phyloP scores from a whole-genome alignment of 1,140 invertebrate genomes.

The Drosophila quadrilineata region DNA sequence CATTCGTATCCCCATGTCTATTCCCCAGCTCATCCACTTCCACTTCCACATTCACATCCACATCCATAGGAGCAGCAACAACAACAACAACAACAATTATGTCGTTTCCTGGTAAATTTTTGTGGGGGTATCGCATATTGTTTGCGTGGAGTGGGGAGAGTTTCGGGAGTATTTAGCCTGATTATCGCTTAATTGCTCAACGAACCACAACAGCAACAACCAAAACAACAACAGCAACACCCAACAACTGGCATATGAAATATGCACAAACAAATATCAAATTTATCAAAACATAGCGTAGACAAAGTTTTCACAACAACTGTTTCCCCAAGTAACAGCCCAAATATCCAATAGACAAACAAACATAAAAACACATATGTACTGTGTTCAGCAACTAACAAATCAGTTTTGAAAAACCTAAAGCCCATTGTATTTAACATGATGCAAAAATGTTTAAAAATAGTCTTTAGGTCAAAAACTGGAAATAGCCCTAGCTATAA shows the following conservation, averaged over 20 bases:
- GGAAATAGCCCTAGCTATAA: too few relatives aligned
- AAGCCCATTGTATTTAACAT: too few relatives aligned
- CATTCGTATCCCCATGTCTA: not conserved
- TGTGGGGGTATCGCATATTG: conserved; percentile 20
- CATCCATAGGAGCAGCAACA: conserved; percentile 6
- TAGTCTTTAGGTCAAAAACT: too few relatives aligned
- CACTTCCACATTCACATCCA: not conserved
- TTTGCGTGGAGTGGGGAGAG: not conserved
- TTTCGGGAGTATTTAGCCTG: conserved; percentile 53
- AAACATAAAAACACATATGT: too few relatives aligned
- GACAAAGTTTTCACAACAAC: conserved; percentile 30
- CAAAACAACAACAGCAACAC: conserved; percentile 19
- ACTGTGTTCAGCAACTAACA: too few relatives aligned
- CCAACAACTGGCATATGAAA: conserved; percentile 7
- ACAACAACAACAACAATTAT: conserved; percentile 37
- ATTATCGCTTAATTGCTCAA: conserved; percentile 74
- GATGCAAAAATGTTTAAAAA: too few relatives aligned
- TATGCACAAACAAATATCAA: conserved; percentile 31
- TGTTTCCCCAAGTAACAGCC: too few relatives aligned
- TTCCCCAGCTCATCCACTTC: too few relatives aligned
- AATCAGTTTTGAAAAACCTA: too few relatives aligned
- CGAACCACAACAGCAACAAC: conserved; percentile 39
- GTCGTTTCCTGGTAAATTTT: conserved; percentile 52
- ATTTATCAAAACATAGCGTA: conserved; percentile 35
- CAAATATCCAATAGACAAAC: conserved; percentile 9